Evolutionary conservation across 2,113 vertebrate genomes (phyloP).

Genomic region (Tichodroma muraria): DNA sequence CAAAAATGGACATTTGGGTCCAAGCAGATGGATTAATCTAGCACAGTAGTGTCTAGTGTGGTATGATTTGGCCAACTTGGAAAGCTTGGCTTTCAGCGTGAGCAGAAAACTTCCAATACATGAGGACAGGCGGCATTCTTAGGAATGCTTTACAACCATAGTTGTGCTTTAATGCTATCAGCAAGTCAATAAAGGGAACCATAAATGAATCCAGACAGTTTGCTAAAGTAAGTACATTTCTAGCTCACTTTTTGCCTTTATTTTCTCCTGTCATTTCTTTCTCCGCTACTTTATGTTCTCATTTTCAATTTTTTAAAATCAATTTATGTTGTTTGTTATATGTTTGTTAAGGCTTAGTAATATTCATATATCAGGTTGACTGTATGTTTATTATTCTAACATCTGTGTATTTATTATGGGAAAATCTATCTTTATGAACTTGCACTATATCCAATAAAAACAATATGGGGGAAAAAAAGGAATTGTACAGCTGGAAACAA

Average conservation of each 20-base stretch:
- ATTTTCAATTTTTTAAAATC: background rate
- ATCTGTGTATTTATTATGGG: conserved; percentile 54
- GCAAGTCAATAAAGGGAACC: conserved; percentile 18
- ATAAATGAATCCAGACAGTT: conserved; percentile 43
- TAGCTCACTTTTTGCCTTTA: background rate
- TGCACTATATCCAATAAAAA: conserved; percentile 52
- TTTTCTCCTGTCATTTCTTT: background rate
- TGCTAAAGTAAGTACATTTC: conserved; percentile 7
- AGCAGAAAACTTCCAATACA: background rate
- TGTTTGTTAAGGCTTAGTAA: conserved; percentile 17
- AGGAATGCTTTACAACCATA: conserved; percentile 14
- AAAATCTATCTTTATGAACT: conserved; percentile 44
- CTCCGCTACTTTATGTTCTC: background rate
- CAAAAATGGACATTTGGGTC: conserved; percentile 10
- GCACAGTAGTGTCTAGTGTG: background rate
- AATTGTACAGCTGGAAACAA: conserved; percentile 35
- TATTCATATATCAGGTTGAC: conserved; percentile 29
- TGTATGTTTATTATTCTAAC: conserved; percentile 42
- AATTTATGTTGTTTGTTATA: background rate
- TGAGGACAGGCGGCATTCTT: background rate
- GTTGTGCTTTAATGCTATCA: conserved; percentile 24
- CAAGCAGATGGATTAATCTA: background rate
- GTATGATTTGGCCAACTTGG: background rate
- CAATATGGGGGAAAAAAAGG: background rate
- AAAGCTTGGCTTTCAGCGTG: background rate